Conservation (phyloP, 1,140 invertebrate genomes). For the Heliothis subflexa region DNA sequence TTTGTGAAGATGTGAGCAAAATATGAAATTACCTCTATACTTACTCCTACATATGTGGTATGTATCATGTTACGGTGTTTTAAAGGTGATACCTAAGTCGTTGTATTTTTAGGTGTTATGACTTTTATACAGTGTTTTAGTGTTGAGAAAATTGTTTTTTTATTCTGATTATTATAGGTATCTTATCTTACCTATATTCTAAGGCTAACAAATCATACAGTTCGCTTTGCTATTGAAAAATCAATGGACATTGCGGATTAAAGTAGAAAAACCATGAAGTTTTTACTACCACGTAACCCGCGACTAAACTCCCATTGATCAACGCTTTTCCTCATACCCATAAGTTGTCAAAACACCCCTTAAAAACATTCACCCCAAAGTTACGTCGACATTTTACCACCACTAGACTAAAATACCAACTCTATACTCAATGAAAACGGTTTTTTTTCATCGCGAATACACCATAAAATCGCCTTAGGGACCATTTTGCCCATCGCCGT, state of each 20-base stretch:
- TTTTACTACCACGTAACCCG: neutral
- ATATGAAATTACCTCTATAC: neutral
- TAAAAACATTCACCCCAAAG: constrained; percentile 34
- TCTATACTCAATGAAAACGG: constrained; percentile 42
- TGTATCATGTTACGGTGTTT: too few relatives aligned
- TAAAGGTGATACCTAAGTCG: too few relatives aligned
- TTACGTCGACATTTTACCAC: constrained; percentile 18
- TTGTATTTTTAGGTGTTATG: too few relatives aligned
- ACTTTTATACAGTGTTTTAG: too few relatives aligned
- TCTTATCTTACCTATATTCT: too few relatives aligned
- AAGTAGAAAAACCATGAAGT: neutral
- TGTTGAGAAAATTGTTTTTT: neutral
- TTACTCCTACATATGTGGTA: too few relatives aligned
- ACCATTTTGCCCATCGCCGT: constrained; percentile 42
- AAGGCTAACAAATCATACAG: too few relatives aligned
- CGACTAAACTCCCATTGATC: neutral
- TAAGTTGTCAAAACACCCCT: constrained; percentile 25
- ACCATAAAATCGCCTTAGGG: constrained; percentile 46
- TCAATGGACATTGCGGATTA: too few relatives aligned
- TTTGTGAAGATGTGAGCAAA: neutral
- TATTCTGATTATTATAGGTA: too few relatives aligned
- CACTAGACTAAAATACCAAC: constrained; percentile 8
- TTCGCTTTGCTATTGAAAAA: too few relatives aligned
- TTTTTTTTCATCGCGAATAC: constrained; percentile 40
- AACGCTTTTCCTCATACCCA: neutral